Conservation (phyloP, 2,113 vertebrate species). For the Poeciliopsis turrubarensis region DNA sequence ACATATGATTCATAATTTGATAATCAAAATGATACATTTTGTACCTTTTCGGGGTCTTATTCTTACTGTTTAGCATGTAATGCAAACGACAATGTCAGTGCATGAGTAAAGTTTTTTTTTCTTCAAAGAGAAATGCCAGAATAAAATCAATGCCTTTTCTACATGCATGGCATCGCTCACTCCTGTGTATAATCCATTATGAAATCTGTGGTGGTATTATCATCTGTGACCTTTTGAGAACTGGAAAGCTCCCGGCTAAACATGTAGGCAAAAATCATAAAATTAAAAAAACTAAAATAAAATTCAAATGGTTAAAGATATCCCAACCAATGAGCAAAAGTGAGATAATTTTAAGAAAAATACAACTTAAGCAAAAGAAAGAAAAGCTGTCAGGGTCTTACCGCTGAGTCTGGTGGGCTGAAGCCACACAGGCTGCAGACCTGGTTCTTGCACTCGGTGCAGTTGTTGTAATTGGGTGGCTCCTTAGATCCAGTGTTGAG, state of each 20-base stretch:
- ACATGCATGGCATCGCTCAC: background rate
- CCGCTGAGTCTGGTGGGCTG: slow-evolving; percentile 87
- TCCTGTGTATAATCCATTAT: background rate
- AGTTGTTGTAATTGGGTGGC: slow-evolving; percentile 90
- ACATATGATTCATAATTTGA: background rate
- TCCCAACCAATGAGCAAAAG: too few relatives aligned
- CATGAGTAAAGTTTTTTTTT: background rate
- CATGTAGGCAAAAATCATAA: background rate
- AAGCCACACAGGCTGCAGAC: slow-evolving; percentile 98
- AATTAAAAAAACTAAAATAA: too few relatives aligned
- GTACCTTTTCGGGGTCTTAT: background rate
- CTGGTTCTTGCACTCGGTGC: slow-evolving; percentile 91
- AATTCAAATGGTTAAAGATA: too few relatives aligned
- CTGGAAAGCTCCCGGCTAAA: background rate
- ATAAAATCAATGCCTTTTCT: background rate
- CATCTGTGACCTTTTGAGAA: background rate
- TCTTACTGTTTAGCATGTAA: background rate
- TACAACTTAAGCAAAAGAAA: background rate
- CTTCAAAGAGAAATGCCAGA: background rate
- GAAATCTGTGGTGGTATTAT: background rate
- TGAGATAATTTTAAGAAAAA: background rate
- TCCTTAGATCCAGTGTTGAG: slow-evolving; percentile 85
- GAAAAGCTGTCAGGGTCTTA: slow-evolving; percentile 54
- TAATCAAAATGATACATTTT: background rate
- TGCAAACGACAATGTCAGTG: background rate